Evolutionary conservation across 1,140 invertebrate species (phyloP).

Genomic region (Hylaeus volcanicus): DNA sequence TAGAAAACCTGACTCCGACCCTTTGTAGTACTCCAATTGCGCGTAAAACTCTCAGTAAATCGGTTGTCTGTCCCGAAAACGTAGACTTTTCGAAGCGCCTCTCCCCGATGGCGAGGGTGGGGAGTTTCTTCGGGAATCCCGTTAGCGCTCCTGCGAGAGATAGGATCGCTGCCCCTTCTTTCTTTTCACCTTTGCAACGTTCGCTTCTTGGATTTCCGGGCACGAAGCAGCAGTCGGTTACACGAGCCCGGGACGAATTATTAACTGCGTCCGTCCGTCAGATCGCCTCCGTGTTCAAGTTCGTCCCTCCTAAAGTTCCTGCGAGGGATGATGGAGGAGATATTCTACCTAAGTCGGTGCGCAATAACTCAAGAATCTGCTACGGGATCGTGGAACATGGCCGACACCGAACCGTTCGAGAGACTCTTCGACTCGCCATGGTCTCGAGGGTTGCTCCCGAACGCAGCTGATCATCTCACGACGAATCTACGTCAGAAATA

Average conservation of each 20-base stretch:
- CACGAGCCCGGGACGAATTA: conserved; percentile 59
- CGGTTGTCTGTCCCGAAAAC: no score
- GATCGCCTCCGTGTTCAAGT: conserved; percentile 11
- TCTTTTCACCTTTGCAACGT: conserved; percentile 40
- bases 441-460: no score
- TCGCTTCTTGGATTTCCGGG: conserved; percentile 58
- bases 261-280: conserved; percentile 56
- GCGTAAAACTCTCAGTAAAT: no score
- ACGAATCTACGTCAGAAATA: no score
- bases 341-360: conserved; percentile 39
- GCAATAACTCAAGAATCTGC: conserved; percentile 45
- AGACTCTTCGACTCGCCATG: background rate
- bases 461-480: no score
- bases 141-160: conserved; percentile 52
- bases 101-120: background rate
- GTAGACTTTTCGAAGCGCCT: background rate
- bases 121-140: conserved; percentile 28
- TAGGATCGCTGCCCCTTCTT: conserved; percentile 58
- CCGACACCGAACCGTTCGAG: no score
- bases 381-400: background rate
- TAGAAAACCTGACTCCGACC: no score
- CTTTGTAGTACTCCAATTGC: no score
- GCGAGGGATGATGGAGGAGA: conserved; percentile 45
- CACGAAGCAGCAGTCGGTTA: conserved; percentile 53
- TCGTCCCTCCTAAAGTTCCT: conserved; percentile 10